Conservation (phyloP, 2,797 vertebrate genomes). For the Molossus molossus region DNA sequence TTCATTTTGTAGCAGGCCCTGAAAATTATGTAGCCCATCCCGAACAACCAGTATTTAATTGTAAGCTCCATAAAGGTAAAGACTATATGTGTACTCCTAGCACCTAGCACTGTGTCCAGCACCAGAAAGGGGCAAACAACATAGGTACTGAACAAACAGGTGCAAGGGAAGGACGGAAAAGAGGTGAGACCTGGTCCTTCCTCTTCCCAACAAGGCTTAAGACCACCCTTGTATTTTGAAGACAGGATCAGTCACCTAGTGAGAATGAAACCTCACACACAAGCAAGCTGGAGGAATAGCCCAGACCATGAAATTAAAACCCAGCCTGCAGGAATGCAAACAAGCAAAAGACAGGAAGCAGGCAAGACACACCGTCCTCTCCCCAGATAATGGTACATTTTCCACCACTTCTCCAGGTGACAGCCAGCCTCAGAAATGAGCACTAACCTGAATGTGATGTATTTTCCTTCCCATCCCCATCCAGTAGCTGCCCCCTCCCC, state of each 20-base stretch:
- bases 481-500: background rate
- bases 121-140: background rate
- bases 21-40: background rate
- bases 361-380: background rate
- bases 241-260: background rate
- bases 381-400: background rate
- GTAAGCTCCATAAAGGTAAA: slow-evolving; percentile 23
- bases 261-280: slow-evolving; percentile 43
- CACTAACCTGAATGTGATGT: background rate
- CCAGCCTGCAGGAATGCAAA: background rate
- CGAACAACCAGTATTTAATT: background rate
- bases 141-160: fast-evolving
- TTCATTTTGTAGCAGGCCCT: background rate
- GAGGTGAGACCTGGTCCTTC: background rate
- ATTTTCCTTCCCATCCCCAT: slow-evolving; percentile 40
- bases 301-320: background rate
- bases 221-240: background rate
- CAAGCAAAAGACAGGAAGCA: background rate
- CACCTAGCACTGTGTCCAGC: background rate
- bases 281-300: background rate
- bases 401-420: background rate
- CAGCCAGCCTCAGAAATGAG: slow-evolving; percentile 62
- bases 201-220: background rate
- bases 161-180: background rate
- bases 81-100: background rate